Conservation (phyloP, 2,888 invertebrate species). For the Cremastinae sp. region DNA sequence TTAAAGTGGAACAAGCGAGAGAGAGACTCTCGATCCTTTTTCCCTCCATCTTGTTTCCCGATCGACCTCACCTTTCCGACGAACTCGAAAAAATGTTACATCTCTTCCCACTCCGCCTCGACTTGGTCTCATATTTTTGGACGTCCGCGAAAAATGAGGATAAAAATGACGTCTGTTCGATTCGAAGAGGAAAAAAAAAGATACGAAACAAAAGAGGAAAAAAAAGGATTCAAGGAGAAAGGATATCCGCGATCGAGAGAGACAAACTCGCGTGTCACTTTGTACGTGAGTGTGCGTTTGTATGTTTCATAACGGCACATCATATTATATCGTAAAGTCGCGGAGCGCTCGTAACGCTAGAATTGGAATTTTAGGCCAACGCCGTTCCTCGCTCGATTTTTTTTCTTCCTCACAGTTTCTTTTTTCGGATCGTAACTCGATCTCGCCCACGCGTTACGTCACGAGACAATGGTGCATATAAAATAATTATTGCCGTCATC, state of each 20-base stretch:
- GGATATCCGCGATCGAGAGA: slow-evolving; percentile 50
- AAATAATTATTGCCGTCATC: slow-evolving; percentile 6
- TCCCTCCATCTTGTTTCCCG: slow-evolving; percentile 13
- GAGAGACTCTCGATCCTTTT: slow-evolving; percentile 48
- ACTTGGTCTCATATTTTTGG: not conserved
- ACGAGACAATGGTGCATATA: slow-evolving; percentile 44
- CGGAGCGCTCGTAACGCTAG: slow-evolving; percentile 51
- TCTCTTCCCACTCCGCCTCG: no score
- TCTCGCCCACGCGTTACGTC: slow-evolving; percentile 60
- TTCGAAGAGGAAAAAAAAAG: not conserved
- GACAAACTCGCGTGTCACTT: slow-evolving; percentile 28
- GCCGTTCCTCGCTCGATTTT: slow-evolving; percentile 11
- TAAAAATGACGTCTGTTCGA: not conserved
- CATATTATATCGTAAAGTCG: slow-evolving; percentile 36
- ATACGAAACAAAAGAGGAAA: slow-evolving; percentile 14
- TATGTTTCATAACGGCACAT: slow-evolving; percentile 52
- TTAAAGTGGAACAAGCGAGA: slow-evolving; percentile 71
- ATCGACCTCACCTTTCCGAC: not conserved
- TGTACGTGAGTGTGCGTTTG: slow-evolving; percentile 37
- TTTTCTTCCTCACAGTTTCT: slow-evolving; percentile 9
- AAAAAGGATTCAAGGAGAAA: slow-evolving; percentile 47
- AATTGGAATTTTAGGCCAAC: slow-evolving; percentile 63
- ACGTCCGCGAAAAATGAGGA: slow-evolving; percentile 4
- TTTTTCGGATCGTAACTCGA: slow-evolving; percentile 35
- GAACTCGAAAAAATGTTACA: not conserved